phyloP scores from a whole-genome alignment of 1,140 invertebrate genomes.

The Scylla paramamosain region DNA sequence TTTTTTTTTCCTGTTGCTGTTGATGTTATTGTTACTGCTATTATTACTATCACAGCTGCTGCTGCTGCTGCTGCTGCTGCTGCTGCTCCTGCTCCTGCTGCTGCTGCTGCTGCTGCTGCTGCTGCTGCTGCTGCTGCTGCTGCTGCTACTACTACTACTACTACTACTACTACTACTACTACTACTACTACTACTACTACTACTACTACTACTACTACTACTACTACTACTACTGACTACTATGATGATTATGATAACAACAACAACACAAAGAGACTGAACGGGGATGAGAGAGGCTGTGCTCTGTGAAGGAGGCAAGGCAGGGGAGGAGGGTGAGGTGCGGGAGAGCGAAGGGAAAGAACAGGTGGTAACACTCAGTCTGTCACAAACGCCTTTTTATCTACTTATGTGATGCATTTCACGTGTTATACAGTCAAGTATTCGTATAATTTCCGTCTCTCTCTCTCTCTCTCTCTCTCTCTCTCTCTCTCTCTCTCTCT shows the following conservation, averaged over 20 bases:
- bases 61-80: no score
- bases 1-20: no score
- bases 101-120: slow-evolving; percentile 4
- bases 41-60: not conserved
- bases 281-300: not conserved
- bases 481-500: no score
- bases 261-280: not conserved
- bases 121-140: slow-evolving; percentile 20
- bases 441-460: no score
- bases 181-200: slow-evolving; percentile 34
- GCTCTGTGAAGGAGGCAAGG: no score
- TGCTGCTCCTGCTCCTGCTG: not conserved
- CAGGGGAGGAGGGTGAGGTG: no score
- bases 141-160: slow-evolving; percentile 24
- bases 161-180: not conserved
- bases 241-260: not conserved
- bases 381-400: no score
- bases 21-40: not conserved
- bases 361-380: no score
- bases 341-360: no score
- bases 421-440: no score
- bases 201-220: slow-evolving; percentile 32
- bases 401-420: no score
- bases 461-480: no score
- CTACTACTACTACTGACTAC: slow-evolving; percentile 15